Evolutionary conservation across 1,140 invertebrate genomes (phyloP).

Genomic region (Neoseiulus cucumeris): DNA sequence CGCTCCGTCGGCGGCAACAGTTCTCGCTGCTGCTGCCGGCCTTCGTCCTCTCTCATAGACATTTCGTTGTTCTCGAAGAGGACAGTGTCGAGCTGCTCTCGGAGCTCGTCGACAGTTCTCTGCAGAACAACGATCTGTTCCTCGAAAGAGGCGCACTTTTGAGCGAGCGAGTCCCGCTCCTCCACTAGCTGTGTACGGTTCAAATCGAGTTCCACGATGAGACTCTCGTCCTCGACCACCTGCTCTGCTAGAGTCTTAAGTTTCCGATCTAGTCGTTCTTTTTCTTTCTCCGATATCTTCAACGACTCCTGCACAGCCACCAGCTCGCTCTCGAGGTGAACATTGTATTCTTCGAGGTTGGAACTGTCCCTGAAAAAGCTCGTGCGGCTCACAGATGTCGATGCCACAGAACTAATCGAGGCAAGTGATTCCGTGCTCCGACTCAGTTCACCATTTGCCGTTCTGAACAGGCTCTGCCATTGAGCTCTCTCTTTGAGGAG

Average conservation of each 20-base stretch:
- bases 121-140: neutral
- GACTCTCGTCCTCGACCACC: neutral
- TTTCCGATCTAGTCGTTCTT: neutral
- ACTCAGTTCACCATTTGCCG: slow-evolving; percentile 3
- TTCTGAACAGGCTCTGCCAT: neutral
- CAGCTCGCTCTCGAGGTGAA: slow-evolving; percentile 10
- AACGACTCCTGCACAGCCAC: neutral
- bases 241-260: slow-evolving; percentile 1
- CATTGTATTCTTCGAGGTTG: slow-evolving; percentile 6
- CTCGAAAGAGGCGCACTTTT: neutral
- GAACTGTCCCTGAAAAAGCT: slow-evolving; percentile 10
- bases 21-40: neutral
- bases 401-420: slow-evolving; percentile 6
- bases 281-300: neutral
- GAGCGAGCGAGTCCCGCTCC: neutral
- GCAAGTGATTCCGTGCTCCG: neutral
- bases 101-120: neutral
- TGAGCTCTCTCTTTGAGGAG: slow-evolving; percentile 3
- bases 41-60: neutral
- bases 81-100: neutral
- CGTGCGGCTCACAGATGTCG: neutral
- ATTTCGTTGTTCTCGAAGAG: slow-evolving; percentile 11
- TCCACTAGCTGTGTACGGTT: neutral
- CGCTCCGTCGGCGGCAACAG: no score
- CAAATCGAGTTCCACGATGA: slow-evolving; percentile 7